Evolutionary conservation across 2,113 vertebrate genomes (phyloP), one percentile per base, ranked within the genome.

Genomic region (Corvus cornix): DNA sequence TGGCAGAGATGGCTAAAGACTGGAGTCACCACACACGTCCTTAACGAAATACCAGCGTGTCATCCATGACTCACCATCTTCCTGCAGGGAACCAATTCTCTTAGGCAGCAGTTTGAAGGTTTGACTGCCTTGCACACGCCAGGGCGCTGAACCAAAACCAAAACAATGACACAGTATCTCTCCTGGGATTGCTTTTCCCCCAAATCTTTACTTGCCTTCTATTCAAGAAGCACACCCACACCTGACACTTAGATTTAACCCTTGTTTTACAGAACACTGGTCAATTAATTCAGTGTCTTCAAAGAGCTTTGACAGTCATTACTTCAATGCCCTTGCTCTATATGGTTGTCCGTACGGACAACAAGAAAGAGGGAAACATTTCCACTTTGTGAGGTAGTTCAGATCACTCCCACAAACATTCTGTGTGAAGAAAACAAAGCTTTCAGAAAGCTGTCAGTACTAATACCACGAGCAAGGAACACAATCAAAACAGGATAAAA

Each of bases 381-480:
- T 56, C 53, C n/a, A 41, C 11, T 58, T 49, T 4, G 18, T 14
- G 9, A 62, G 13, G 28, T 8, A 68, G 2, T 21, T 27, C 8
- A 11, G 11, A 16, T 13, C 13, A 44, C 8, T 41, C 26, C 17
- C 43, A 68, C 1, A 14, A 46, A 43, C 20, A 77, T 7, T 19
- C 44, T 19, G 1, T 0, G 0, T 3, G 14, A 66, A 35, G 30
- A 33, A 63, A 70, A n/a, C 3, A 19, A 77, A 53, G 28, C 33
- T 9, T 41, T n/a, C 39, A 43, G n/a, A 70, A 62, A 62, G 11
- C 20, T 56, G 27, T 9, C 7, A 2, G 26, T 17, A 30, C 11
- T 8, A 41, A 30, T 5, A 33, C 0, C 3, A 15, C 0, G 4
- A 75, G 20, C 11, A 28, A 18, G 2, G 4, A 83, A 33, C 18